Conservation (phyloP, 2,888 invertebrate genomes). For the Ferrisia virgata region DNA sequence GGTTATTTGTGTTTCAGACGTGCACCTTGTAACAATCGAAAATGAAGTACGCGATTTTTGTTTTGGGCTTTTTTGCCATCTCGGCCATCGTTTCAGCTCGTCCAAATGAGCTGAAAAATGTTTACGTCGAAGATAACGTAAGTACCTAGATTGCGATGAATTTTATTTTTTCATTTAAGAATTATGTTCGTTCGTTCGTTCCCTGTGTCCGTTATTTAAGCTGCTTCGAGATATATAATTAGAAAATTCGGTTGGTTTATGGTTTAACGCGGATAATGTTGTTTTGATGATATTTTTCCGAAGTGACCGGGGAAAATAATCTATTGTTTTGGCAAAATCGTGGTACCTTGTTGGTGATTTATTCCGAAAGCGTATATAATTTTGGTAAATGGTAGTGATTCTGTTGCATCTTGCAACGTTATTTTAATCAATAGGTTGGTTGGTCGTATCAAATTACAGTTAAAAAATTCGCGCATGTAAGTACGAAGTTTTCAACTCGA, state of each 20-base stretch:
- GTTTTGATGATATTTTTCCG: neutral
- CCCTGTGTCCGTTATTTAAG: neutral
- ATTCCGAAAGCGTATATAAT: neutral
- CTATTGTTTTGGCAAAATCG: neutral
- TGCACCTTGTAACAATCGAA: neutral
- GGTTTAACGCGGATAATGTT: neutral
- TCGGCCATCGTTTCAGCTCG: neutral
- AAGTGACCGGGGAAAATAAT: neutral
- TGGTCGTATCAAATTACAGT: neutral
- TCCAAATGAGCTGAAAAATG: conserved; percentile 21
- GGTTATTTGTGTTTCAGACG: conserved; percentile 26
- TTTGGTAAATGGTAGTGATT: neutral
- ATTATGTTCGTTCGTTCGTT: no score
- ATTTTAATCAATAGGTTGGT: no score
- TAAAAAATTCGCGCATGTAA: neutral
- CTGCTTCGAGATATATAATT: neutral
- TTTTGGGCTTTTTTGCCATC: neutral
- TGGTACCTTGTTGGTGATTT: neutral
- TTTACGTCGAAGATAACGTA: conserved; percentile 26
- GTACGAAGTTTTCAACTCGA: neutral
- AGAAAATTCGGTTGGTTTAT: neutral
- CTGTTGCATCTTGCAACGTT: neutral
- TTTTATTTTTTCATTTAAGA: neutral
- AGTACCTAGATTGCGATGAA: neutral
- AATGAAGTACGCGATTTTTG: neutral